phyloP scores from a whole-genome alignment of 1,140 invertebrate species.

The Tetranychus urticae region DNA sequence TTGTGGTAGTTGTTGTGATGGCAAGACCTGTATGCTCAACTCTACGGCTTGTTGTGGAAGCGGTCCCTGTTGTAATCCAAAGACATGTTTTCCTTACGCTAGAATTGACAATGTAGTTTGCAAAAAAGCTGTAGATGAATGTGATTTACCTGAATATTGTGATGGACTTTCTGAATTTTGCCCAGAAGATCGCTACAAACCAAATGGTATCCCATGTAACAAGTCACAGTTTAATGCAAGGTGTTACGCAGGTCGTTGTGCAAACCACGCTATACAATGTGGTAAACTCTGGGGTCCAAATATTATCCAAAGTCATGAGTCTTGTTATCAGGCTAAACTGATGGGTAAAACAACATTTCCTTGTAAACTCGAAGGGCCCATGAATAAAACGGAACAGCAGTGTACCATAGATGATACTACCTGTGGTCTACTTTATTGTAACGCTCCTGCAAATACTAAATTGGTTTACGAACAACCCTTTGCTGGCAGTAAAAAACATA shows the following conservation, averaged over 20 bases:
- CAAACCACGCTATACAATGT: not conserved
- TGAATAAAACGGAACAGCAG: not conserved
- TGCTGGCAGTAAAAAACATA: too few relatives aligned
- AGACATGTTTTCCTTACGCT: not conserved
- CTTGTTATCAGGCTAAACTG: not conserved
- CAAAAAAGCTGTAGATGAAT: not conserved
- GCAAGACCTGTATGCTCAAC: not conserved
- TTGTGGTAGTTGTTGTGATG: not conserved
- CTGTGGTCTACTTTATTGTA: not conserved
- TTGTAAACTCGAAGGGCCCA: not conserved
- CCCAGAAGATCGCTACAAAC: not conserved
- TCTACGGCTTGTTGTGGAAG: not conserved
- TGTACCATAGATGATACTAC: not conserved
- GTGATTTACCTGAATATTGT: not conserved
- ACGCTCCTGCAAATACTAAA: not conserved
- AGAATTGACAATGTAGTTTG: not conserved
- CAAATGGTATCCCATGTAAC: not conserved
- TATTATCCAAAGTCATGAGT: too few relatives aligned
- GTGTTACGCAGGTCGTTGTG: not conserved
- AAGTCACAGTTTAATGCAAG: not conserved
- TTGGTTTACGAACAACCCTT: not conserved
- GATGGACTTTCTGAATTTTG: not conserved
- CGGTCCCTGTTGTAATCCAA: not conserved
- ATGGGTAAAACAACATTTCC: not conserved
- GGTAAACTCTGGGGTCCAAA: not conserved